These are phyloP conservation scores for Pluvialis apricaria DNA, from an alignment of 2,113 vertebrate species.

Conservation along the genomic window DNA sequence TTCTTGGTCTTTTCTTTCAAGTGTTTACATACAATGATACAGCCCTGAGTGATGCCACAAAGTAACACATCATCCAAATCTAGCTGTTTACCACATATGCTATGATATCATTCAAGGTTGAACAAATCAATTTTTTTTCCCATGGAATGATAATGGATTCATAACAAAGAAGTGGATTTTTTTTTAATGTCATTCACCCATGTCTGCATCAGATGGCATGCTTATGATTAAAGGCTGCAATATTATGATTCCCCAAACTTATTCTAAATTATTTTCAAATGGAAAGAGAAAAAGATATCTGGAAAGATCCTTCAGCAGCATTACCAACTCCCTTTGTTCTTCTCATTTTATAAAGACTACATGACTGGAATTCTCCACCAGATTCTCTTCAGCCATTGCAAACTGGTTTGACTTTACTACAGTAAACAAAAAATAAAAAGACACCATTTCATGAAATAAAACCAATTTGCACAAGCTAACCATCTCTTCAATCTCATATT, in stretches of 20 bases:
- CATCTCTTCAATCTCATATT: background rate
- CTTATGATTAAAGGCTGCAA: slow-evolving; percentile 42
- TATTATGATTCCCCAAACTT: background rate
- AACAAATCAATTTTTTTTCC: background rate
- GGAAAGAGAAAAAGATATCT: slow-evolving; percentile 16
- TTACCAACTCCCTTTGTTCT: slow-evolving; percentile 3
- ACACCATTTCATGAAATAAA: background rate
- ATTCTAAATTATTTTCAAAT: slow-evolving; percentile 50
- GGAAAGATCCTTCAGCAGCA: slow-evolving; percentile 2
- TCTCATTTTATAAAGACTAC: background rate
- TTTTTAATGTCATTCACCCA: background rate
- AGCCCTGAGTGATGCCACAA: slow-evolving; percentile 34
- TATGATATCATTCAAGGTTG: slow-evolving; percentile 48
- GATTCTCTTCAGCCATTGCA: background rate
- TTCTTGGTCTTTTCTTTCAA: slow-evolving; percentile 45
- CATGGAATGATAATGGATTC: slow-evolving; percentile 6
- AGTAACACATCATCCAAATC: slow-evolving; percentile 29
- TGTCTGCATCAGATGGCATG: background rate
- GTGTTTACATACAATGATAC: slow-evolving; percentile 23
- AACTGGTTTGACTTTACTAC: background rate
- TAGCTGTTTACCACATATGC: slow-evolving; percentile 28
- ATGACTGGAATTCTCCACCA: background rate
- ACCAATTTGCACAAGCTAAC: background rate
- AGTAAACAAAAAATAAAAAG: background rate
- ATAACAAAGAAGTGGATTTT: background rate